Base-by-base conservation (phyloP, 1,140 invertebrate species). In the Pseudomyrmex flavicornis region DNA sequence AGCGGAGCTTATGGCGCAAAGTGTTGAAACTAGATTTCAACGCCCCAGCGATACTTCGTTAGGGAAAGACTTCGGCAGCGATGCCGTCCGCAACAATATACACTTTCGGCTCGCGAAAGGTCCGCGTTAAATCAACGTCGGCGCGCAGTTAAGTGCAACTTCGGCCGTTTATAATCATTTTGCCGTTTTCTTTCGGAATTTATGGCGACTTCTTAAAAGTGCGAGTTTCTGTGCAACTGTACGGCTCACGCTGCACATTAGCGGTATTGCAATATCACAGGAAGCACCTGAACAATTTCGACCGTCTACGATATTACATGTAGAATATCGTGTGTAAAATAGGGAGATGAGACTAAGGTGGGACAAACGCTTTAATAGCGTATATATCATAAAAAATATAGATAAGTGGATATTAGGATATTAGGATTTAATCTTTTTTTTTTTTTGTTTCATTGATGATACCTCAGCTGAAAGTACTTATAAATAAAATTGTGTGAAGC, bases 161-260 rank as follows among this genome's bases (percentile, higher is more conserved):
- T 89, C 46, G 84, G 56, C 61, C 88, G 80, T 89, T 89, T 89
- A 88, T 89, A 89, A 89, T 89, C 87, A 89, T 89, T 89, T 89
- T 89, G 88, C 87, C 50, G 84, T 56, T 89, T 35, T 77, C 87
- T 80, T 84, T 69, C 66, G 50, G 69, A 85, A 89, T 89, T 89
- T 89, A 89, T 86, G 76, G 84, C 54, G 48, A 26, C 58, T 50
- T 52, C 66, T 88, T 82, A 84, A 84, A 88, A 88, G 84, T 85
- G 58, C 77, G 20, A 35, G 35, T 35, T 35, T 35, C 76, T 26
- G 56, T 65, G 61, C 76, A 73, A 83, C 75, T 68, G 58, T 74
- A 76, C 20, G n/a, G 54, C 62, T 74, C 46, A 59, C 68, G 9
- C 65, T 52, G 54, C 50, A 68, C 80, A 85, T 84, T 85, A 88